A percentile compares a stretch with the other conserved stretches of the same genome.
phyloP scores from a whole-genome alignment of 2,113 vertebrate species.

The Elanus axillaris region DNA sequence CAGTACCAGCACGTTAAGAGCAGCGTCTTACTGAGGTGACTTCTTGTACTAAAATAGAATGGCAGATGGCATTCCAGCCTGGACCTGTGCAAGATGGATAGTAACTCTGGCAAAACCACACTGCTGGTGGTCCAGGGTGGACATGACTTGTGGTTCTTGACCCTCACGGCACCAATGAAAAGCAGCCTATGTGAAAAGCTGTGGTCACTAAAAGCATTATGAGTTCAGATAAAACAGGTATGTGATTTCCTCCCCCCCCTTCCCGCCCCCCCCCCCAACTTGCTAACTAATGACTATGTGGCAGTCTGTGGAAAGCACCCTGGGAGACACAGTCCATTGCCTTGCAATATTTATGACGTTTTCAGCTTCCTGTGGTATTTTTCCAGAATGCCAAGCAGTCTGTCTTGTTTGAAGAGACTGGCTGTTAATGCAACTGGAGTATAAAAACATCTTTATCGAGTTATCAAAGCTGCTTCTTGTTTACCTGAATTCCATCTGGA shows the following conservation, averaged over 20 bases:
- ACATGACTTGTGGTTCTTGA: not conserved
- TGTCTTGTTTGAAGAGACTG: not conserved
- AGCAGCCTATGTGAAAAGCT: not conserved
- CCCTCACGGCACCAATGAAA: not conserved
- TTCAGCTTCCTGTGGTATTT: not conserved
- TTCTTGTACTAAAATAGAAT: not conserved
- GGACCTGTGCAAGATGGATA: no score
- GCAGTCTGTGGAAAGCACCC: not conserved
- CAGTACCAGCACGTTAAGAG: not conserved
- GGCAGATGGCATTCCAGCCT: not conserved
- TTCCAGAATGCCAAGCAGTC: not conserved
- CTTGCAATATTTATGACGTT: not conserved
- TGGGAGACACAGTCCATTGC: not conserved
- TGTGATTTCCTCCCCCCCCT: not conserved
- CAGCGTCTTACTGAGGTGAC: not conserved
- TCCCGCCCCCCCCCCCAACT: fast-evolving
- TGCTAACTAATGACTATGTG: not conserved
- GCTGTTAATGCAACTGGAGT: not conserved
- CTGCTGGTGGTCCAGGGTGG: not conserved
- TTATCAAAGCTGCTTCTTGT: not conserved
- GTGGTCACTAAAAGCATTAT: not conserved
- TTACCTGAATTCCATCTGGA: not conserved
- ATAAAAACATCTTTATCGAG: not conserved
- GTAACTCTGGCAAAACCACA: not conserved
- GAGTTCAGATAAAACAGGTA: not conserved